A percentile compares a stretch with the other conserved stretches of the same genome.
Evolutionary conservation across 2,797 vertebrate genomes (phyloP).

Genomic region (Sphenopsis melanotis): DNA sequence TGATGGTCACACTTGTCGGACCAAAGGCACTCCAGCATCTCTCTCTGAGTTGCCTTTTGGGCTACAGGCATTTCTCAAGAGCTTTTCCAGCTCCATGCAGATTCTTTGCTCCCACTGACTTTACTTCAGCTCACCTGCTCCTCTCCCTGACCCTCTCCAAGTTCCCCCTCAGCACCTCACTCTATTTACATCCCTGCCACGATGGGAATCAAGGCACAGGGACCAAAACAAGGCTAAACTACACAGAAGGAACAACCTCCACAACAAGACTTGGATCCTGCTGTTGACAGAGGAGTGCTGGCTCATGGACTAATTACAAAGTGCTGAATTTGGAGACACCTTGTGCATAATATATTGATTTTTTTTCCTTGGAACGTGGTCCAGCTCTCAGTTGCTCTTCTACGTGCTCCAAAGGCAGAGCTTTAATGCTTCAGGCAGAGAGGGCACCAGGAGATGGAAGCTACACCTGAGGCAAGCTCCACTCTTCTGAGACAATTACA

Average conservation of each 20-base stretch:
- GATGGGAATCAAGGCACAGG: not conserved
- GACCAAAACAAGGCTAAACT: not conserved
- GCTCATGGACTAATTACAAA: not conserved
- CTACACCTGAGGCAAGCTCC: not conserved
- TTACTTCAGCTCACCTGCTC: not conserved
- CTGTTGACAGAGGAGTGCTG: not conserved
- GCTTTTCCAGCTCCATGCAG: not conserved
- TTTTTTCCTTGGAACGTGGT: rapidly evolving
- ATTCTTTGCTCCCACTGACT: rapidly evolving
- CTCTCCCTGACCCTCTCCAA: not conserved
- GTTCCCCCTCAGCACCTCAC: not conserved
- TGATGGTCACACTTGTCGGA: not conserved
- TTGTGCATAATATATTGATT: not conserved
- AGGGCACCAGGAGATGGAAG: not conserved
- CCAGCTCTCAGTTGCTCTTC: not conserved
- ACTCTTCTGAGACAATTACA: not conserved
- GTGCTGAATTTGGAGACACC: not conserved
- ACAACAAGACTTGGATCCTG: not conserved
- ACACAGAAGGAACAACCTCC: not conserved
- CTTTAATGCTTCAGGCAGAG: rapidly evolving
- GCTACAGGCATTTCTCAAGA: not conserved
- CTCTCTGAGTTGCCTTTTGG: not conserved
- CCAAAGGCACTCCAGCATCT: not conserved
- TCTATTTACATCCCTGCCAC: not conserved
- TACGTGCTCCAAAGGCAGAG: not conserved